Conservation (phyloP, 1,140 invertebrate genomes). For the Choristoneura fumiferana region DNA sequence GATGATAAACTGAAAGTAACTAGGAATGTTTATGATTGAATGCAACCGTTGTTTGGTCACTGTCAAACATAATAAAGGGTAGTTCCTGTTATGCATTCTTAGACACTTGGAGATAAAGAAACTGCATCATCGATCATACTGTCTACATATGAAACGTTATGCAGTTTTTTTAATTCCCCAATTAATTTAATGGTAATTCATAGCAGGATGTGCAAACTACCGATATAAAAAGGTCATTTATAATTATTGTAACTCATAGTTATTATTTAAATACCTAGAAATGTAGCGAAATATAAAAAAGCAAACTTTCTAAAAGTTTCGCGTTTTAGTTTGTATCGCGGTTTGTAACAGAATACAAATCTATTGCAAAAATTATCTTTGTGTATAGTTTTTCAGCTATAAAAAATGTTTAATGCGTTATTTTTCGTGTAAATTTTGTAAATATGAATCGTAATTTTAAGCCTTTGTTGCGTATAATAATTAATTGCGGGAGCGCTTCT, state of each 20-base stretch:
- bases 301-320: constrained; percentile 4
- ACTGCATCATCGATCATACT: too few species aligned
- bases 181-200: too few species aligned
- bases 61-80: too few species aligned
- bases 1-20: too few species aligned
- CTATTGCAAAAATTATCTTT: constrained; percentile 9
- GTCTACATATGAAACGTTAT: too few species aligned
- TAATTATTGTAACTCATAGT: constrained; percentile 1
- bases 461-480: constrained; percentile 28
- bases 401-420: constrained; percentile 15
- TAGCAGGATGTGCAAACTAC: too few species aligned
- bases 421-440: constrained; percentile 58
- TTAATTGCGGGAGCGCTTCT: not conserved
- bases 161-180: too few species aligned
- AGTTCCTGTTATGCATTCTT: too few species aligned
- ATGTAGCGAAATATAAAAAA: not conserved
- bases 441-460: constrained; percentile 51
- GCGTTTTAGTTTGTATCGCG: not conserved
- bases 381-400: constrained; percentile 15
- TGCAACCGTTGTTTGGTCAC: too few species aligned
- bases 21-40: too few species aligned
- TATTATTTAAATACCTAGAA: constrained; percentile 18
- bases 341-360: not conserved
- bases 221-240: constrained; percentile 7
- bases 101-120: too few species aligned